Percentiles rank a stretch among this genome's conserved stretches.
phyloP scores from a whole-genome alignment of 1,140 invertebrate species.

The honey bee (Apis mellifera) region Amel_HAv3.1 CM009943.2:5919501-5920000 shows the following conservation, averaged over 20 bases:
- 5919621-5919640: conserved; percentile 45
- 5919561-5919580: conserved; percentile 59
- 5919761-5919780: too few species aligned
- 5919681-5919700: too few species aligned
- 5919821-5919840: too few species aligned
- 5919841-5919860: background rate
- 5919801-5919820: too few species aligned
- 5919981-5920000: background rate
- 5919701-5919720: too few species aligned
- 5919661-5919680: too few species aligned
- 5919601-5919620: conserved; percentile 52
- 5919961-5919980: background rate
- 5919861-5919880: conserved; percentile 7
- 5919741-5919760: too few species aligned
- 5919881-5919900: background rate
- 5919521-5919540: conserved; percentile 75
- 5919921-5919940: background rate
- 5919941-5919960: too few species aligned
- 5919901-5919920: too few species aligned
- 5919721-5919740: too few species aligned
- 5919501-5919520: conserved; percentile 26
- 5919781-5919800: too few species aligned
- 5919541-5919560: conserved; percentile 74
- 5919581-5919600: conserved; percentile 64
- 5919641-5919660: too few species aligned